Conservation (phyloP, 2,113 vertebrate species). For the Sander vitreus region DNA sequence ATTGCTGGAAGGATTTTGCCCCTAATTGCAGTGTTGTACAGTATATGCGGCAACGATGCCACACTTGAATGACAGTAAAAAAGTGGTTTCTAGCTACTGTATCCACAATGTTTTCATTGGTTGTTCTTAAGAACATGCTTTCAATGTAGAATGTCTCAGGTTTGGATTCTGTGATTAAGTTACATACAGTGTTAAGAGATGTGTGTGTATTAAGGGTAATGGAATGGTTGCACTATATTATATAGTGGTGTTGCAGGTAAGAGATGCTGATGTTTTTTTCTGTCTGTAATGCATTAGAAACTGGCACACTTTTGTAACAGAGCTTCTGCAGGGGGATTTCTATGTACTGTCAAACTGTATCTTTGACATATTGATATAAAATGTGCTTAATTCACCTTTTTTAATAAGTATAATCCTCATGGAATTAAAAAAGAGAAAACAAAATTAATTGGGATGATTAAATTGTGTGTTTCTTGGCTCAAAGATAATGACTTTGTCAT, state of each 20-base stretch:
- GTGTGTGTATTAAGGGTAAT: not conserved
- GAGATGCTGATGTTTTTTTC: not conserved
- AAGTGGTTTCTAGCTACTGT: conserved; percentile 1
- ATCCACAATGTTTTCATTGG: not conserved
- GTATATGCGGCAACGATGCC: conserved; percentile 20
- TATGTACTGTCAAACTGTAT: not conserved
- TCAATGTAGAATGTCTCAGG: not conserved
- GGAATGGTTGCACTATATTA: not conserved
- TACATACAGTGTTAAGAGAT: no score
- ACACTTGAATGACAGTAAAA: conserved; percentile 18
- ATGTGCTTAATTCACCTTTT: conserved; percentile 32
- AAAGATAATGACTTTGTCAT: conserved; percentile 23
- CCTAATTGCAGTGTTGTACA: conserved; percentile 30
- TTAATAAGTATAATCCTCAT: conserved; percentile 21
- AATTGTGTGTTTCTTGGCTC: conserved; percentile 64
- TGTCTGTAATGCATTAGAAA: not conserved
- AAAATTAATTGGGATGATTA: conserved; percentile 41
- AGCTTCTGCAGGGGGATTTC: not conserved
- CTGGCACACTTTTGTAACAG: not conserved
- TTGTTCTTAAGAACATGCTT: not conserved
- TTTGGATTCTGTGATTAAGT: not conserved
- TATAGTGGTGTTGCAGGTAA: not conserved
- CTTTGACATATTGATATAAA: conserved; percentile 25
- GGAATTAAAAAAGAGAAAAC: conserved; percentile 34
- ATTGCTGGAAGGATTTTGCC: conserved; percentile 17